Evolutionary conservation across 64 coral and sea anemone species (phyloP), one percentile per base, ranked within the genome.

Genomic region (Pachyseris speciosa): DNA sequence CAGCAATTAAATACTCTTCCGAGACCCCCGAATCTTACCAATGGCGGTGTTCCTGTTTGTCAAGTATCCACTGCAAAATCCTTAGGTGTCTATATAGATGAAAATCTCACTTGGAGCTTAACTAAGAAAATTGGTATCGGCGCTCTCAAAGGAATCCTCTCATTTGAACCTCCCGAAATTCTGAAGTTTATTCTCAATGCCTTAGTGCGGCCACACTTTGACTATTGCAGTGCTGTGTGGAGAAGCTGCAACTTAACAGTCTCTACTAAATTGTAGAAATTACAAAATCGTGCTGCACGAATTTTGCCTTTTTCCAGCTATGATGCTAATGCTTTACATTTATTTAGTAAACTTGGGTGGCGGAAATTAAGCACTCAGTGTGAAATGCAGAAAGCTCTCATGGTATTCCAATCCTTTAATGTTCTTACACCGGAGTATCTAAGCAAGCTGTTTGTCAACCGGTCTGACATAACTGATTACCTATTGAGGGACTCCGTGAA

Each of bases 231-330:
- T 58, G 48, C 19, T 31, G 77, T 61, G 27, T 81, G 77, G 77
- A 51, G 36, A 24, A 81, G 53, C 53, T 81, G 77, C 57, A 48
- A 25, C 40, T 32, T 26, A 58, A 32, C 75, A 22, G 16, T 81
- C 13, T 27, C 77, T 34, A 58, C 20, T 51, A 47, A 17, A 81
- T 38, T 81, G 9, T 30, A 81, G 57, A 81, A 81, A 37, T 57
- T 81, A 20, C 77, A 81, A 81, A 81, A 81, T 25, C 44, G 77
- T 32, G 77, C 77, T 24, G 77, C 77, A 55, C n/a, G 77, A 61
- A 45, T 45, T 45, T 45, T 45, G 11, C 4, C 43, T 11, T 6
- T 45, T 45, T 45, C 11, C 4, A 45, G 43, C 11, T 45, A 45
- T 45, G 43, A 11, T 11, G 11, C 43, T 45, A 11, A 45, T 45